Evolutionary conservation across 1,140 invertebrate species (phyloP).

Genomic region (Drosophila parvula): DNA sequence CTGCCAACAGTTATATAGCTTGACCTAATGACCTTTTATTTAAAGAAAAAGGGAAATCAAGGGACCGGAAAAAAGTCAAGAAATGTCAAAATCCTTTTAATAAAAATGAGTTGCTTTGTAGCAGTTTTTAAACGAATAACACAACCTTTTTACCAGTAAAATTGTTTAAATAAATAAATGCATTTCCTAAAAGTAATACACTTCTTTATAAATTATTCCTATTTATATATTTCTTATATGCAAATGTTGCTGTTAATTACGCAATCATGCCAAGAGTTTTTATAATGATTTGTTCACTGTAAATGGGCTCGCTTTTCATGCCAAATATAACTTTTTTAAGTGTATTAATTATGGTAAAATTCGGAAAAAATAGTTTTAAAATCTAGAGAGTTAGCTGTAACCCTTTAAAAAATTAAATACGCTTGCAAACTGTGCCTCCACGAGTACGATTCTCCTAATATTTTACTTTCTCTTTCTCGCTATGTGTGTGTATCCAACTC

Average conservation of each 20-base stretch:
- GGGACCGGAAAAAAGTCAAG: background rate
- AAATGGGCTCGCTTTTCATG: background rate
- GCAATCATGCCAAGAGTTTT: too few species aligned
- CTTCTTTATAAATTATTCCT: too few species aligned
- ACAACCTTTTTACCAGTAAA: background rate
- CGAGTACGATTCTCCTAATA: constrained; percentile 27
- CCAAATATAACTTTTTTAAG: background rate
- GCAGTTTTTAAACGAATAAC: background rate
- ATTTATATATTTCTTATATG: too few species aligned
- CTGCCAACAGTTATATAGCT: constrained; percentile 2
- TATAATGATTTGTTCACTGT: background rate
- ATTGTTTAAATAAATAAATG: background rate
- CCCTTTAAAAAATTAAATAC: background rate
- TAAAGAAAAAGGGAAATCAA: background rate
- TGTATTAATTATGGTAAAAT: background rate
- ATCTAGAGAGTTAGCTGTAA: too few species aligned
- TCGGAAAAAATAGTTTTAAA: background rate
- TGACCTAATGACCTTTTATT: background rate
- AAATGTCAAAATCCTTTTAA: background rate
- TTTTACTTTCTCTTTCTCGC: constrained; percentile 44
- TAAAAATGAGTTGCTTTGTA: background rate
- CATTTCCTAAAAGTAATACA: too few species aligned
- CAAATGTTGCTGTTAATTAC: too few species aligned
- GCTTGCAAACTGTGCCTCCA: too few species aligned
- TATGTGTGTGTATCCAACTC: constrained; percentile 52